These are phyloP conservation scores for Aspidiotus rigidus DNA, from an alignment of 2,888 invertebrate genomes.

Conservation along the genomic window DNA sequence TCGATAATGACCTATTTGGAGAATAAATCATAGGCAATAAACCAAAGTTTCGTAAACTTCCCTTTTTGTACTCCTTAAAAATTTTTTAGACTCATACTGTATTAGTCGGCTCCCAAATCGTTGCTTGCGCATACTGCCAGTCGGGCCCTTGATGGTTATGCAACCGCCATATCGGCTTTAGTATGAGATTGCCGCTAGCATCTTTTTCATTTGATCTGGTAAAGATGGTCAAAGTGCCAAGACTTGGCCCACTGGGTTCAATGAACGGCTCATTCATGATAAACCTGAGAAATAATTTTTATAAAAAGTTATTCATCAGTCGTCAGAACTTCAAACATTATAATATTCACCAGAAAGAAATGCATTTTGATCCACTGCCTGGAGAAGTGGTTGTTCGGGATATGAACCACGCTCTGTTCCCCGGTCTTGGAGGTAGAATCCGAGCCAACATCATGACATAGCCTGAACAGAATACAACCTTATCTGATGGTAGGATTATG, in stretches of 20 bases:
- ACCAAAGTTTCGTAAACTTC: too few species aligned
- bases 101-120: conserved; percentile 43
- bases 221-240: conserved; percentile 46
- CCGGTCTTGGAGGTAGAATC: conserved; percentile 44
- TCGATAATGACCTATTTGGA: conserved; percentile 44
- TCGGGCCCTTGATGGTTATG: conserved; percentile 51
- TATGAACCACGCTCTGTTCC: conserved; percentile 46
- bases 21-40: neutral
- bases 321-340: too few species aligned
- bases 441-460: conserved; percentile 45
- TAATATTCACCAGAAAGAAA: conserved; percentile 44
- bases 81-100: conserved; percentile 35
- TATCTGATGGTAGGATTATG: too few species aligned
- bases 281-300: conserved; percentile 43
- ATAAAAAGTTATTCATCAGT: neutral
- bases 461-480: conserved; percentile 40
- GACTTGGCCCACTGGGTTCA: conserved; percentile 50
- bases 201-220: conserved; percentile 42
- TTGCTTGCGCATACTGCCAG: conserved; percentile 49
- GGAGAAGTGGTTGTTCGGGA: conserved; percentile 39
- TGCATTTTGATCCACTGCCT: conserved; percentile 42
- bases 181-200: conserved; percentile 38
- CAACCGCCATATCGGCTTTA: conserved; percentile 48
- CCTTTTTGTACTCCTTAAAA: too few species aligned
- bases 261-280: conserved; percentile 52